These are phyloP conservation scores for Cantharis nigra DNA, from an alignment of 2,888 invertebrate species.

Conservation along the genomic window DNA sequence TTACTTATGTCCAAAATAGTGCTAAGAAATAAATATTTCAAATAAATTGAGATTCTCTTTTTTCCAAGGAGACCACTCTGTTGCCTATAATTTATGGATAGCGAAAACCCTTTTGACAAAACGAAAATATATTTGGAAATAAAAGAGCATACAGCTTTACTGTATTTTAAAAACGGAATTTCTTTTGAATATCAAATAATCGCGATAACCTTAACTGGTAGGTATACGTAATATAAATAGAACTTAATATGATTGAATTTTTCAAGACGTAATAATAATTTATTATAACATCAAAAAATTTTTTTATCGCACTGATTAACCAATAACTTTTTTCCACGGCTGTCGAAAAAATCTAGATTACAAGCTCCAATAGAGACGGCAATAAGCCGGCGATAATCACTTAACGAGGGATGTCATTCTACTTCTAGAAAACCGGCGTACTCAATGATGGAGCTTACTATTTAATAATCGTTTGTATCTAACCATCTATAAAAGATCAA, in stretches of 20 bases:
- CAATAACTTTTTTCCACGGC: not conserved
- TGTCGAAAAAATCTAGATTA: not conserved
- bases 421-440: not conserved
- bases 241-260: not conserved
- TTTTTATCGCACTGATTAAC: not conserved
- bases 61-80: not conserved
- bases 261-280: not conserved
- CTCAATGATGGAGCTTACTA: not conserved
- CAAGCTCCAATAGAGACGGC: not conserved
- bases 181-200: not conserved
- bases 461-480: not conserved
- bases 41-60: not conserved
- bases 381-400: not conserved
- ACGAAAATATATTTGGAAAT: not conserved
- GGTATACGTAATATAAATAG: not conserved
- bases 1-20: not conserved
- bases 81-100: not conserved
- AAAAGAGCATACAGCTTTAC: not conserved
- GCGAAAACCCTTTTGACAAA: not conserved
- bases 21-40: not conserved
- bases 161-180: not conserved
- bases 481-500: not conserved
- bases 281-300: not conserved
- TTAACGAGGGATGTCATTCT: not conserved
- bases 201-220: not conserved